Evolutionary conservation across 2,113 vertebrate species (phyloP), one percentile per base, ranked within the genome.

Genomic region (Chamaea fasciata): DNA sequence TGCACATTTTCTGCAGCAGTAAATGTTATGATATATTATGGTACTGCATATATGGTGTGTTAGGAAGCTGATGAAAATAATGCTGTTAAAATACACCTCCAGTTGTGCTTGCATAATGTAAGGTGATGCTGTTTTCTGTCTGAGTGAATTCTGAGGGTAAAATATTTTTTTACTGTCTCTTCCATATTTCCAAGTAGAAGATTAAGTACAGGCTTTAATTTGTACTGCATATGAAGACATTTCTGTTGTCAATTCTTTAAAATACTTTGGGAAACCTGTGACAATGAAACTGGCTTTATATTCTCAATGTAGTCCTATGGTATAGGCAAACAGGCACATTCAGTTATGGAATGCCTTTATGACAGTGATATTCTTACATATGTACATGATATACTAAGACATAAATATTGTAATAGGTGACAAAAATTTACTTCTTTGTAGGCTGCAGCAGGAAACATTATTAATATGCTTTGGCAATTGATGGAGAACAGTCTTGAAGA

Each of bases 381-480:
- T 35, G 20, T 77, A 27, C 35, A 2, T 7, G 2, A 69, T 84
- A 55, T 26, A 33, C 24, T 9, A 50, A 8, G 33, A 52, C 4
- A 7, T 85, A 42, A 90, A 39, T 9, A 49, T 28, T n/a, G 42
- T 74, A 86, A 92, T n/a, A 89, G 24, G 39, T 68, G 33, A 24
- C 27, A 60, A 95, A 79, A 95, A 92, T 91, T 9, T 31, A 69
- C 95, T 97, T 83, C 65, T 93, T 97, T 93, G 49, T 97, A 99
- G 99, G 98, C 98, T 80, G 99, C 99, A 47, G 99, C 99, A 35
- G 99, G 99, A 93, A 99, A 99, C 98, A 99, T 99, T 95, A 99
- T 99, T 97, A 99, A 99, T 97, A 99, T 99, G 99, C 97, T 99
- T 96, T 99, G 99, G 99, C 99, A 99, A 94, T 98, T 99, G 95